phyloP scores from a whole-genome alignment of 2,113 vertebrate genomes.

The Myocastor coypus region DNA sequence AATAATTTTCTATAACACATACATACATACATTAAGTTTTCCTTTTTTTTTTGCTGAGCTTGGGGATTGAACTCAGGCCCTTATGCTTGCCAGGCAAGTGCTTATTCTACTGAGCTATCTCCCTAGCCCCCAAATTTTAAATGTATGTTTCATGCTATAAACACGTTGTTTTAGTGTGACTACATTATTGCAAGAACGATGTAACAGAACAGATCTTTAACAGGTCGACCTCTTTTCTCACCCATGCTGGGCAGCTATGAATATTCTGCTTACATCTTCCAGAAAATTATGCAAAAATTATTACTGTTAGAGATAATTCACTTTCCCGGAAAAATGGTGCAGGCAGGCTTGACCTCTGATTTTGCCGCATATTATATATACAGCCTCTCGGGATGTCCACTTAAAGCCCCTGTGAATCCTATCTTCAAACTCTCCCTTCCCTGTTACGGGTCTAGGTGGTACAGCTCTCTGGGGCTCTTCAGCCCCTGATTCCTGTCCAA shows the following conservation, averaged over 20 bases:
- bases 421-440: background rate
- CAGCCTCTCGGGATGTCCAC: background rate
- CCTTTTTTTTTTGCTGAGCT: too few relatives aligned
- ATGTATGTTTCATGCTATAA: background rate
- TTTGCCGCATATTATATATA: background rate
- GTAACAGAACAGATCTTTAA: background rate
- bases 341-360: background rate
- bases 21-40: background rate
- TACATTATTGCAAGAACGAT: slow-evolving; percentile 23
- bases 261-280: slow-evolving; percentile 24
- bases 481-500: background rate
- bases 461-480: background rate
- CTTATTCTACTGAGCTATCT: too few relatives aligned
- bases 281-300: slow-evolving; percentile 61
- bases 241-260: background rate
- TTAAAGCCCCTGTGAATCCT: background rate
- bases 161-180: background rate
- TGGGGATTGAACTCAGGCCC: too few relatives aligned
- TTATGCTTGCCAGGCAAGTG: too few relatives aligned
- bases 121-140: background rate
- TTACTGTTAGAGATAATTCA: slow-evolving; percentile 18
- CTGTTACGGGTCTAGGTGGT: background rate
- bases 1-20: background rate
- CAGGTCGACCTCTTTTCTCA: background rate
- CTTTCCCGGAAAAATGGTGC: slow-evolving; percentile 40